Conservation (phyloP, 2,797 vertebrate species). For the Todus mexicanus region DNA sequence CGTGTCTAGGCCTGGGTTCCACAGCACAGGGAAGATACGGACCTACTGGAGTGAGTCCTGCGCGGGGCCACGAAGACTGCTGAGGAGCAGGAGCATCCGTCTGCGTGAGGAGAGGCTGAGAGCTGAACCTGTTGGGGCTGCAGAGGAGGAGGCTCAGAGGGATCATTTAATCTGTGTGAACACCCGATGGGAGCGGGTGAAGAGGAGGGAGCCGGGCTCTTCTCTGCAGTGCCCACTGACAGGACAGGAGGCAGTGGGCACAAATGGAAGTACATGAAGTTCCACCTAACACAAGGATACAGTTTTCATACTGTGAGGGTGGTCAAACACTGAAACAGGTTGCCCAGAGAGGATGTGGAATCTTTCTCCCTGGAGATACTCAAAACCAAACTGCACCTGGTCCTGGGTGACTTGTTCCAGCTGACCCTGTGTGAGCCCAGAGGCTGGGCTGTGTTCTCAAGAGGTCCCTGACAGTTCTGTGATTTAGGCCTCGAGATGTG, state of each 20-base stretch:
- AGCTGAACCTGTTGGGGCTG: neutral
- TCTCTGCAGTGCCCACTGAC: neutral
- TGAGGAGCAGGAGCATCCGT: neutral
- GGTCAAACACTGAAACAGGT: neutral
- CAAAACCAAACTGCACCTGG: fast-evolving
- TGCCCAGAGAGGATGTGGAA: neutral
- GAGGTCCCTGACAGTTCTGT: neutral
- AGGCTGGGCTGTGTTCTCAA: neutral
- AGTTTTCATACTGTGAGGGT: neutral
- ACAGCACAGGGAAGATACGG: neutral
- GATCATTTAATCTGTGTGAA: neutral
- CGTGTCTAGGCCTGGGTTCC: neutral
- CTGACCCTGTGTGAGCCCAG: neutral
- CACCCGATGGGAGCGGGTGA: neutral
- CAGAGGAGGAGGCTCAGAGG: neutral
- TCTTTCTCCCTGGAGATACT: neutral
- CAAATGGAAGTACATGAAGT: neutral
- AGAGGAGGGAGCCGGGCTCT: neutral
- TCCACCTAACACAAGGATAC: neutral
- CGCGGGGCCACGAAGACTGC: neutral
- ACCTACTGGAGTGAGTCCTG: neutral
- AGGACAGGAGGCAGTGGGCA: neutral
- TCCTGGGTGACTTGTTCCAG: neutral
- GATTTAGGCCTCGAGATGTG: neutral
- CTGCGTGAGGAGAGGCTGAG: neutral